Evolutionary conservation across 2,113 vertebrate genomes (phyloP).

Genomic region (Oenanthe melanoleuca): DNA sequence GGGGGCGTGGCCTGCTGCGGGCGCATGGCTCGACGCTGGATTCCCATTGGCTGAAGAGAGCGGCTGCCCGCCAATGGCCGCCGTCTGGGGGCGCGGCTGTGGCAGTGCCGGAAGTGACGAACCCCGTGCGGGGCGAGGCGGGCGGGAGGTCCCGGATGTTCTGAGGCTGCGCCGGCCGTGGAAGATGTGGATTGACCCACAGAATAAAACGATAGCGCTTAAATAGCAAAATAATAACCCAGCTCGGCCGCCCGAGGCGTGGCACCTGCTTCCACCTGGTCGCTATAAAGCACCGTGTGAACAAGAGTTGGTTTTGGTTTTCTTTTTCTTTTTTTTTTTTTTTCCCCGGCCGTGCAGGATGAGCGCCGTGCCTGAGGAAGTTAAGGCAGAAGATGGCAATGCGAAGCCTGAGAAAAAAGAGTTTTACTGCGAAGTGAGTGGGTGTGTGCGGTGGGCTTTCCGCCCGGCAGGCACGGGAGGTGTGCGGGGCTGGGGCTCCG

Average conservation of each 20-base stretch:
- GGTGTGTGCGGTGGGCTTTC: not conserved
- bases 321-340: accelerated
- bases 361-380: not conserved
- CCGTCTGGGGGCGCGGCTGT: accelerated
- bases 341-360: not conserved
- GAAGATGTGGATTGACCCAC: accelerated
- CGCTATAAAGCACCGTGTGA: too few species aligned
- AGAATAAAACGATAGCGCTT: not conserved
- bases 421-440: conserved; percentile 54
- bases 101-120: not conserved
- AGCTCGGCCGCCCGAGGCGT: accelerated
- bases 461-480: accelerated
- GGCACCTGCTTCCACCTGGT: accelerated
- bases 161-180: accelerated
- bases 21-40: not conserved
- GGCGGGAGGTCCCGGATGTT: not conserved
- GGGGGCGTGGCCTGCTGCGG: not conserved
- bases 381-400: not conserved
- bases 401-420: not conserved
- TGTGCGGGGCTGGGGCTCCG: not conserved
- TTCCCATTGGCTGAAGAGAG: not conserved
- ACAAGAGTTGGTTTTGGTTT: not conserved
- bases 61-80: not conserved
- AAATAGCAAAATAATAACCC: not conserved
- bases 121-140: accelerated